Evolutionary conservation across 2,888 invertebrate genomes (phyloP), one percentile per base, ranked within the genome.

Genomic region (Caenorhabditis sp.): DNA sequence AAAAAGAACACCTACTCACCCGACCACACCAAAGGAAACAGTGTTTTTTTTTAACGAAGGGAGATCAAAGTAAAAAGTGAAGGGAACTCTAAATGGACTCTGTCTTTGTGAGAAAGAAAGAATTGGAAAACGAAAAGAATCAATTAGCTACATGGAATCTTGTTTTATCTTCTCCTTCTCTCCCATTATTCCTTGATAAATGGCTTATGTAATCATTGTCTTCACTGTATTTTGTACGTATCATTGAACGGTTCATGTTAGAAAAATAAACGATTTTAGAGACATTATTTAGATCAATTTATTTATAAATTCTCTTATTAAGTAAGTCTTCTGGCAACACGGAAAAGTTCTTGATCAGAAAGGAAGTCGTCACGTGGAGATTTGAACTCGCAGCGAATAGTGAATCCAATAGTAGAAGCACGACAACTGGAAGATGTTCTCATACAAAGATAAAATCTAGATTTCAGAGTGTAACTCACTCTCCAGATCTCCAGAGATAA

Each of bases 371-470:
- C 72, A 14, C 90, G 80, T 16, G 87, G 80, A 31, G 88, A 90
- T 59, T 86, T 83, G 85, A 90, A 90, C 56, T 90, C 90, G 63
- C 90, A 90, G 4, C 90, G 88, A 54, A 90, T 86, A 22, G 88
- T 89, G 85, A 90, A 90, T 4, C 83, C 80, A 31, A 83, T 75
- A 2, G 69, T 66, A 0, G 83, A 79, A n/a, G 74, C 22, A 58
- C 83, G 83, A 35, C 83, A 83, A 5, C 82, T 82, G 58, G 19
- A 76, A 74, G 1, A 41, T 28, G 12, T 10, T 38, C 64, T 51
- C 31, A 47, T 54, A 28, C n/a, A 7, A 12, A 22, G 28, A 51
- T 58, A 26, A 28, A 66, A 24, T 6, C 14, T 7, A 26, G 5
- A 19, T 22, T 19, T 19, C 19, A 16, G 7, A 8, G 38, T n/a